Evolutionary conservation across 2,113 vertebrate genomes (phyloP).

Genomic region (Lasiurus cinereus): DNA sequence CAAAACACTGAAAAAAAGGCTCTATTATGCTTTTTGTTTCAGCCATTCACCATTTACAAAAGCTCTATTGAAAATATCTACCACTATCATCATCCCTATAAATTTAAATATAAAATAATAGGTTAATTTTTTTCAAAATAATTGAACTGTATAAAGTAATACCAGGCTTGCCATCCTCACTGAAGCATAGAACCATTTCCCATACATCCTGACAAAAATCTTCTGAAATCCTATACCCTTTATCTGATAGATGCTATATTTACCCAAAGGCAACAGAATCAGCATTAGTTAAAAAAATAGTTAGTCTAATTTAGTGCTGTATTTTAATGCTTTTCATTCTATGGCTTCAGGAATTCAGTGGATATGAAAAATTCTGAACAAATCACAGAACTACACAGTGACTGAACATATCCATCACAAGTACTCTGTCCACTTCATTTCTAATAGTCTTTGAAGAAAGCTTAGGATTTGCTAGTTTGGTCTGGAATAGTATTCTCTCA

Average conservation of each 20-base stretch:
- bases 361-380: background rate
- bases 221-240: background rate
- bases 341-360: background rate
- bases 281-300: background rate
- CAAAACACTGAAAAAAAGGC: background rate
- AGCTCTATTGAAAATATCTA: background rate
- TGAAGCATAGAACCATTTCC: background rate
- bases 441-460: background rate
- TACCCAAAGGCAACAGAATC: background rate
- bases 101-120: background rate
- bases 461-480: background rate
- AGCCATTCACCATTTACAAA: background rate
- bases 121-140: background rate
- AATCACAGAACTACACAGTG: background rate
- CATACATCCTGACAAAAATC: background rate
- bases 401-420: background rate
- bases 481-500: background rate
- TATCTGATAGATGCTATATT: background rate
- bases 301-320: background rate
- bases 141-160: background rate
- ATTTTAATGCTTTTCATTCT: background rate
- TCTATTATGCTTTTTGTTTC: background rate
- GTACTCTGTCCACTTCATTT: background rate
- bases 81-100: background rate
- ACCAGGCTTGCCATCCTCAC: background rate